Base-by-base conservation (phyloP, 2,888 invertebrate genomes). In the Liodrosophila aerea region DNA sequence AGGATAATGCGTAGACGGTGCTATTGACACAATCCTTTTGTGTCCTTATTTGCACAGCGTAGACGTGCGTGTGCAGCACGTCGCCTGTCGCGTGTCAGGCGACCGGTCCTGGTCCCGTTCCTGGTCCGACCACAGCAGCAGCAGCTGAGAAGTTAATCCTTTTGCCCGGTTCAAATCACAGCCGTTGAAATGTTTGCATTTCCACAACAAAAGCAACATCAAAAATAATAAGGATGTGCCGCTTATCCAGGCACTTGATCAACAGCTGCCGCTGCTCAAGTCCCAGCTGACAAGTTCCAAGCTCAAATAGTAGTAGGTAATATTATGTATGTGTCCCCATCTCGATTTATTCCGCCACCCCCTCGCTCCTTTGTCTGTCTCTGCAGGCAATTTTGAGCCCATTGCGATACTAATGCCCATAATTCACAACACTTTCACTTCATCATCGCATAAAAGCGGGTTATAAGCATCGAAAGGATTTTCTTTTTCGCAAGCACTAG, bases 401-500 rank as follows among this genome's bases (percentile, higher is more conserved):
- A 53, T 56, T 72, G 53, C 47, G 46, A 64, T 22, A 54, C 60
- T 72, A 73, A 73, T 68, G 61, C 64, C 64, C 67, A 84, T 81
- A 84, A 81, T 84, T 81, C 84, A 84, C 81, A 76, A 84, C 77
- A 84, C 84, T 81, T 84, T 77, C 76, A 77, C 73, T 83, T 80
- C 83, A 83, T 83, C 80, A 80, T 65, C 53, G 54, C 53, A 67
- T 47, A 54, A 63, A 63, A 57, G 62, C 22, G 22, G 22, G 22
- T 22, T 22, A 22, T 22, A 22, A 22, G 22, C 22, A 22, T 22
- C 22, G 22, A 22, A 22, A 22, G 22, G 22, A 22, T 22, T 22
- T 22, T 22, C 5, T 22, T 22, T 49, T 51, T n/a, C n/a, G n/a
- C n/a, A n/a, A n/a, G n/a, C n/a, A n/a, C n/a, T n/a, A n/a, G 67